These are phyloP conservation scores for Clavelina lepadiformis DNA, from an alignment of 23 tunicate species.

Conservation along the genomic window DNA sequence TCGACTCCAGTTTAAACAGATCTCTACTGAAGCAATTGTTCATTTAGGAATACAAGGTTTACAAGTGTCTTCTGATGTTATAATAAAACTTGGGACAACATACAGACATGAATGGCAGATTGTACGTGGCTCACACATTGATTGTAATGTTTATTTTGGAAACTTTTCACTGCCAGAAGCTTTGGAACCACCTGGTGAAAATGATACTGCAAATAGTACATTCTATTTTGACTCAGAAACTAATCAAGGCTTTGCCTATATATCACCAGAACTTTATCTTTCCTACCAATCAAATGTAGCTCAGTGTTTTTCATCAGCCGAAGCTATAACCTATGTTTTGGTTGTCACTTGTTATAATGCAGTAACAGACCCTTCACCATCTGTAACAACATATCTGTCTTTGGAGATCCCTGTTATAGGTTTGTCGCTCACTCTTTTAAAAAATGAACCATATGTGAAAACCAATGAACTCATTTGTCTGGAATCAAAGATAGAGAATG, in stretches of 20 bases:
- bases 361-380: slow-evolving; percentile 26
- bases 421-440: background rate
- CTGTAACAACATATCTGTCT: slow-evolving; percentile 23
- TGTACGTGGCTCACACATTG: slow-evolving; percentile 40
- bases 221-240: slow-evolving; percentile 30
- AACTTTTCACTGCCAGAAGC: slow-evolving; percentile 17
- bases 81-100: slow-evolving; percentile 18
- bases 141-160: slow-evolving; percentile 41
- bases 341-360: slow-evolving; percentile 50
- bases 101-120: slow-evolving; percentile 48
- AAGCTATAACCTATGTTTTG: slow-evolving; percentile 28
- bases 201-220: background rate
- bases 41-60: slow-evolving; percentile 14
- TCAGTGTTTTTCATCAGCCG: slow-evolving; percentile 3
- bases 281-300: background rate
- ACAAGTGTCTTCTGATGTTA: slow-evolving; percentile 17
- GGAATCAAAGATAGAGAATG: slow-evolving; percentile 2
- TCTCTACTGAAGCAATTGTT: slow-evolving; percentile 4
- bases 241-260: slow-evolving; percentile 41
- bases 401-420: slow-evolving; percentile 30
- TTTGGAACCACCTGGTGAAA: background rate
- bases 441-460: background rate
- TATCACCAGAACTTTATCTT: slow-evolving; percentile 14
- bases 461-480: slow-evolving; percentile 27
- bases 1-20: background rate